Evolutionary conservation across 2,888 invertebrate species (phyloP).

Genomic region (Cancer borealis): DNA sequence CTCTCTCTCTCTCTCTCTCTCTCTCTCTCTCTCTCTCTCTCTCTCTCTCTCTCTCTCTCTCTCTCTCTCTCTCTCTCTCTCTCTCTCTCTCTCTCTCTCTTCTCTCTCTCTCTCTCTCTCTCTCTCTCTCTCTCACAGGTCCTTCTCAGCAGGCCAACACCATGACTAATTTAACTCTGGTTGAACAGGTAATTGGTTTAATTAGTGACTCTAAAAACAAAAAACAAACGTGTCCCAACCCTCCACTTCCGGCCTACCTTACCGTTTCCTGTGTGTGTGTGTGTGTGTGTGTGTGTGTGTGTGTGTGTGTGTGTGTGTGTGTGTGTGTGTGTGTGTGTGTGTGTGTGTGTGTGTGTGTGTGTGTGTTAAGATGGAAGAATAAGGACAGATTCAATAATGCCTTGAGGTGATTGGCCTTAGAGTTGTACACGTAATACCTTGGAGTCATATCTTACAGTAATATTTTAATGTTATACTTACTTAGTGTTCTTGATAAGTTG

Average conservation of each 20-base stretch:
- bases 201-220: constrained; percentile 61
- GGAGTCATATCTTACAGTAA: neutral
- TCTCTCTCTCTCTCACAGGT: constrained; percentile 3
- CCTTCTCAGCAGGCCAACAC: neutral
- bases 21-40: constrained; percentile 37
- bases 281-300: constrained; percentile 46
- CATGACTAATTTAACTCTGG: constrained; percentile 54
- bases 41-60: constrained; percentile 42
- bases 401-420: neutral
- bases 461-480: neutral
- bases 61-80: constrained; percentile 42
- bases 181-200: constrained; percentile 67
- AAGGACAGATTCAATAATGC: neutral
- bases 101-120: constrained; percentile 45
- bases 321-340: constrained; percentile 52
- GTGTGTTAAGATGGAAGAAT: neutral
- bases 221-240: constrained; percentile 58
- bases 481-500: no score
- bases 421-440: neutral
- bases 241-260: constrained; percentile 52
- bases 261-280: constrained; percentile 26
- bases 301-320: constrained; percentile 60
- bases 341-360: constrained; percentile 24
- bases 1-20: constrained; percentile 28
- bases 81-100: constrained; percentile 38